These are phyloP conservation scores for Thelaira solivaga DNA, from an alignment of 2,888 invertebrate species.

Conservation along the genomic window DNA sequence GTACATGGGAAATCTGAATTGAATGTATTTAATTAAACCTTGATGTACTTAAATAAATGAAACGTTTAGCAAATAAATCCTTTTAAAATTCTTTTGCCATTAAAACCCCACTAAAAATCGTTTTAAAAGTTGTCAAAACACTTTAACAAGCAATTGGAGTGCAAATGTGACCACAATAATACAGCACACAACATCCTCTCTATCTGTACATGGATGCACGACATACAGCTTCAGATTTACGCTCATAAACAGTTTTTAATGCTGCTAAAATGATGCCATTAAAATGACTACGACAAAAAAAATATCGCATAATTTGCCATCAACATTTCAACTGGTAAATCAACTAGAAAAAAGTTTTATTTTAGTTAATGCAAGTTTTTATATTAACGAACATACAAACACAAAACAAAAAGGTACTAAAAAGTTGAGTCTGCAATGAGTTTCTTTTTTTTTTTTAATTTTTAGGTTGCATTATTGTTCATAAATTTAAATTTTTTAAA, in stretches of 20 bases:
- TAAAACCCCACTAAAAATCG: constrained; percentile 5
- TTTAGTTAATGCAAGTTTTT: neutral
- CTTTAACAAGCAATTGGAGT: neutral
- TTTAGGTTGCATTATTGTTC: too few species aligned
- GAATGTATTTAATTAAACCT: constrained; percentile 7
- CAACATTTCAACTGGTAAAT: constrained; percentile 26
- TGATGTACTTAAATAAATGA: constrained; percentile 3
- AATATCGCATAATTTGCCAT: constrained; percentile 13
- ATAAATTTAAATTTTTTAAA: neutral
- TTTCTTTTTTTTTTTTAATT: too few species aligned
- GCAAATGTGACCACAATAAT: neutral
- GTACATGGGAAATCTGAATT: too few species aligned
- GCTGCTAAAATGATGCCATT: constrained; percentile 9
- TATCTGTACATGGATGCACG: neutral
- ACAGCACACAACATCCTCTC: neutral
- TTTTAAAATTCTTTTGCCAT: constrained; percentile 26
- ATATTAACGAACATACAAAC: too few species aligned
- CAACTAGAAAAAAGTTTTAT: neutral
- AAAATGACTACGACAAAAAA: constrained; percentile 4
- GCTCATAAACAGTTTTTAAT: constrained; percentile 11
- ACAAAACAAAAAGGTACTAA: too few species aligned
- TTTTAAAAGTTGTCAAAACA: constrained; percentile 13
- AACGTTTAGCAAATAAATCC: constrained; percentile 40
- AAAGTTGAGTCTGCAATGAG: too few species aligned
- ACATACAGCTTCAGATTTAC: neutral